Percentiles rank a stretch among this genome's conserved stretches.
Conservation (phyloP, 2,113 vertebrate species). For the Lagopus leucura region DNA sequence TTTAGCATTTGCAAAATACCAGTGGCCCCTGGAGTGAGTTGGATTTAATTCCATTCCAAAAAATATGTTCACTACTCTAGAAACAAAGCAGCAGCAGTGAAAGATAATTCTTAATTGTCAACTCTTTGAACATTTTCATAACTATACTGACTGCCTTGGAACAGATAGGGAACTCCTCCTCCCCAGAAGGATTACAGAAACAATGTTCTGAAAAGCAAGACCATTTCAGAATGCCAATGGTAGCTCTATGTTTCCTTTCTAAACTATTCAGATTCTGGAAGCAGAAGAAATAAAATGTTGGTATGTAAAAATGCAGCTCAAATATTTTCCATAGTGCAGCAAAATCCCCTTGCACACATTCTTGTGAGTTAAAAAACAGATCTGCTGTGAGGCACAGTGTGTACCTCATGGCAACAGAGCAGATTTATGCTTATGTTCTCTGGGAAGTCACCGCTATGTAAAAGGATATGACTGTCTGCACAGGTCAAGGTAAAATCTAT, state of each 20-base stretch:
- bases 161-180: background rate
- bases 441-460: background rate
- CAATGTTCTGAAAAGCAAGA: background rate
- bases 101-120: constrained; percentile 21
- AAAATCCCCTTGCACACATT: constrained; percentile 1
- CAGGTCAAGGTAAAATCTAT: constrained; percentile 21
- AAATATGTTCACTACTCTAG: constrained; percentile 12
- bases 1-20: constrained; percentile 40
- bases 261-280: background rate
- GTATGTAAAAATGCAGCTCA: background rate
- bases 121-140: constrained; percentile 12
- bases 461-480: constrained; percentile 12
- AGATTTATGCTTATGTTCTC: constrained; percentile 27
- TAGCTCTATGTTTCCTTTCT: background rate
- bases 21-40: constrained; percentile 4
- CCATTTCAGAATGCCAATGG: background rate
- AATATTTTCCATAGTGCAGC: constrained; percentile 8
- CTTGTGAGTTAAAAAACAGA: background rate
- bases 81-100: constrained; percentile 43
- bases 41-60: constrained; percentile 19
- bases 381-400: background rate
- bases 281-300: background rate
- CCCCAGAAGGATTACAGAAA: constrained; percentile 1
- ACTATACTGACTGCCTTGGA: background rate
- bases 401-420: background rate